These are phyloP conservation scores for Lepus timidus DNA, from an alignment of 2,113 vertebrate species.

Conservation along the genomic window DNA sequence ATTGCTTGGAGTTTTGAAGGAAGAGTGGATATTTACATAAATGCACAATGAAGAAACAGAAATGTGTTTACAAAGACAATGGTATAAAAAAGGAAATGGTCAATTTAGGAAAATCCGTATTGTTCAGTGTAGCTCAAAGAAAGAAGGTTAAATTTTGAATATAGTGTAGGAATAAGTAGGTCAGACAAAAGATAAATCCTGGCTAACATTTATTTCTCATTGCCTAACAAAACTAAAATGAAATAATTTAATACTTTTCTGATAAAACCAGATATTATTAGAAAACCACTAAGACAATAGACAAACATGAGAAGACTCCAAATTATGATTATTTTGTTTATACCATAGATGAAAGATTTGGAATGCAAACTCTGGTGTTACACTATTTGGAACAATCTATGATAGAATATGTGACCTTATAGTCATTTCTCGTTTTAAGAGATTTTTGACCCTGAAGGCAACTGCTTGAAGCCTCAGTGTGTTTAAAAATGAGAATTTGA, in stretches of 20 bases:
- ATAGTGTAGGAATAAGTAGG: neutral
- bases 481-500: conserved; percentile 48
- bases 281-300: neutral
- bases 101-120: neutral
- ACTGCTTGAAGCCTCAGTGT: neutral
- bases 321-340: neutral
- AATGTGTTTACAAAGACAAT: conserved; percentile 41
- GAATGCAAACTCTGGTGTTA: neutral
- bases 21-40: conserved; percentile 40
- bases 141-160: neutral
- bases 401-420: neutral
- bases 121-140: neutral
- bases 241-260: conserved; percentile 41
- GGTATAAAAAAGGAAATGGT: conserved; percentile 43
- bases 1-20: conserved; percentile 42
- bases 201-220: neutral
- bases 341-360: neutral
- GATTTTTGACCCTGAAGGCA: neutral
- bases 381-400: neutral
- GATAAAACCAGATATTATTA: neutral
- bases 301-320: neutral
- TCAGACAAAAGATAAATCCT: neutral
- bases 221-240: neutral
- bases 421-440: conserved; percentile 4
- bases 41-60: conserved; percentile 47